These are phyloP conservation scores for Callithrix jacchus DNA, from an alignment of 2,113 vertebrate species.

Conservation along the genomic window DNA sequence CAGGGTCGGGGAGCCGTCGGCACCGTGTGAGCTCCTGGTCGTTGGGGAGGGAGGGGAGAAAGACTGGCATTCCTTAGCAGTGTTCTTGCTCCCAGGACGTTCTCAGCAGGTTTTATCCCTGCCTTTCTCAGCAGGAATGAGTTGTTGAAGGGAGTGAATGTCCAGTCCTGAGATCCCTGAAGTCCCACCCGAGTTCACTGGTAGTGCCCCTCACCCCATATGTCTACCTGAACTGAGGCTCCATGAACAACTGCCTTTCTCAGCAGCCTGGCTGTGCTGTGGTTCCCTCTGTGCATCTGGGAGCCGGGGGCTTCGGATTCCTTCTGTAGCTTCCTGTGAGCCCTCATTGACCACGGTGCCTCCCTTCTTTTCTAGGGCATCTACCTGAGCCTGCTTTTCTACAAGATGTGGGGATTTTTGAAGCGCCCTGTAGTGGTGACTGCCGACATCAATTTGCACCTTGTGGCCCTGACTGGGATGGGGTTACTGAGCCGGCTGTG, in stretches of 20 bases:
- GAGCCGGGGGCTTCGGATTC: not conserved
- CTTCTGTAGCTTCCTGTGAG: not conserved
- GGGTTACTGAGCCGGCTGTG: slow-evolving; percentile 88
- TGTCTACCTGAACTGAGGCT: not conserved
- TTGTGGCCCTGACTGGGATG: slow-evolving; percentile 84
- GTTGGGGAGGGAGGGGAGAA: not conserved
- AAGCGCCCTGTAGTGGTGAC: slow-evolving; percentile 88
- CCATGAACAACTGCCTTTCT: no score
- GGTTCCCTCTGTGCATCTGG: not conserved
- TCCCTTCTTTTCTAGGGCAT: not conserved
- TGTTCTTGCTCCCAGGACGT: not conserved
- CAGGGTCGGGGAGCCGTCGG: not conserved
- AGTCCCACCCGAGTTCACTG: not conserved
- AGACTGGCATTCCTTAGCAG: not conserved
- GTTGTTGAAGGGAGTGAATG: no score
- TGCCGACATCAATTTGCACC: slow-evolving; percentile 86
- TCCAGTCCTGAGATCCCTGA: not conserved
- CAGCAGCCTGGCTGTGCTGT: accelerated
- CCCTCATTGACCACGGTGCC: not conserved
- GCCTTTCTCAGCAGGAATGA: not conserved
- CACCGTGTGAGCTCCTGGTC: not conserved
- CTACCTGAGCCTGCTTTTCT: not conserved
- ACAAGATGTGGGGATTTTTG: slow-evolving; percentile 81
- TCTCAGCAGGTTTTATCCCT: not conserved
- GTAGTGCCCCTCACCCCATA: no score